These are phyloP conservation scores for Agonopterix alstromeriana DNA, from an alignment of 2,888 invertebrate species.

Conservation along the genomic window DNA sequence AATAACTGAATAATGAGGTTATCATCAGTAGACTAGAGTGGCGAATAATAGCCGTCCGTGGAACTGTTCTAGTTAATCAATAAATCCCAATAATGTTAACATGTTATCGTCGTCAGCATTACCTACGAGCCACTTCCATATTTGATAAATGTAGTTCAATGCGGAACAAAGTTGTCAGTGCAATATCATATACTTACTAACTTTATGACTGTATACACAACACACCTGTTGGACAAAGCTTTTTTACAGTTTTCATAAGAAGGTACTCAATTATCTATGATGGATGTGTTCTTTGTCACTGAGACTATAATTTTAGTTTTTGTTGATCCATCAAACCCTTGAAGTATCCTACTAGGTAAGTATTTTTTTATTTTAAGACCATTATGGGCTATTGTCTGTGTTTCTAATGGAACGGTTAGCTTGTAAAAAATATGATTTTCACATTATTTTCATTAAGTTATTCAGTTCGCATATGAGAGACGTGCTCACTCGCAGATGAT, in stretches of 20 bases:
- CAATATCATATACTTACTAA: too few relatives aligned
- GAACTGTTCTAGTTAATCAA: conserved; percentile 38
- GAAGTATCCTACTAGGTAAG: too few relatives aligned
- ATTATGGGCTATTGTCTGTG: too few relatives aligned
- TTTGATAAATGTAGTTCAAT: conserved; percentile 4
- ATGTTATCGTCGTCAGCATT: conserved; percentile 5
- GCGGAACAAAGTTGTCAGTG: neutral
- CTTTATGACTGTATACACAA: too few relatives aligned
- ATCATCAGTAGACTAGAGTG: conserved; percentile 29
- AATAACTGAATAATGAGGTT: conserved; percentile 49
- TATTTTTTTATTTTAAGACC: too few relatives aligned
- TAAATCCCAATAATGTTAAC: conserved; percentile 15
- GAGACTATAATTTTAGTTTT: too few relatives aligned
- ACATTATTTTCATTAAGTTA: conserved; percentile 28
- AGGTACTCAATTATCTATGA: too few relatives aligned
- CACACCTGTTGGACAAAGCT: too few relatives aligned
- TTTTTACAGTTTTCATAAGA: too few relatives aligned
- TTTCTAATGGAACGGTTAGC: conserved; percentile 14
- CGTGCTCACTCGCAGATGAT: conserved; percentile 35
- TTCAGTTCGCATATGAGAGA: conserved; percentile 38
- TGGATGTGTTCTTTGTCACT: too few relatives aligned
- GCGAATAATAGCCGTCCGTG: conserved; percentile 24
- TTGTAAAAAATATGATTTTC: conserved; percentile 3
- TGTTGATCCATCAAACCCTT: too few relatives aligned
- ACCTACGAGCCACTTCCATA: conserved; percentile 5